Percentiles rank a stretch among this genome's conserved stretches.
These are phyloP conservation scores for Trichosurus vulpecula DNA, from an alignment of 2,797 vertebrate genomes.

Conservation along the genomic window DNA sequence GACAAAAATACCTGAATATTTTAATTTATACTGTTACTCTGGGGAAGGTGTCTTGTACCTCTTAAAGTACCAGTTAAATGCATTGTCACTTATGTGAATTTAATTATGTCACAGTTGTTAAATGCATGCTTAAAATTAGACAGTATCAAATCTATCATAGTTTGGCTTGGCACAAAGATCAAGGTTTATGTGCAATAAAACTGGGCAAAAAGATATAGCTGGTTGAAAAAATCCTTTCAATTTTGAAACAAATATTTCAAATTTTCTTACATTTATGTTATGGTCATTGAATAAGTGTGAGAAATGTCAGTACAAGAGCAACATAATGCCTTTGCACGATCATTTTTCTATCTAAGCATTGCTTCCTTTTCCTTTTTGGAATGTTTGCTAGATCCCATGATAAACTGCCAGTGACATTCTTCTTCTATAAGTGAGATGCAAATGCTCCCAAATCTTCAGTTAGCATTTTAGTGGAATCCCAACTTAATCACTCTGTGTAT, in stretches of 20 bases:
- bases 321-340: neutral
- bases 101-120: neutral
- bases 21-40: neutral
- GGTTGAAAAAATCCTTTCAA: neutral
- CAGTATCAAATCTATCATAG: neutral
- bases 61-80: neutral
- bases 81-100: neutral
- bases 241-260: neutral
- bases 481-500: neutral
- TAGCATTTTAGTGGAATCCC: neutral
- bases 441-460: neutral
- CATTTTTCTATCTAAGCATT: neutral
- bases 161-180: neutral
- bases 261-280: neutral
- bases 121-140: neutral
- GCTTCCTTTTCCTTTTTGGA: neutral
- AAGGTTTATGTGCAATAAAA: neutral
- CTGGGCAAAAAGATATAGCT: neutral
- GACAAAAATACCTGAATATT: neutral
- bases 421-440: constrained; percentile 3
- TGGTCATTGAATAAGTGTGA: neutral
- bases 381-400: neutral
- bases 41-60: neutral
- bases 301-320: neutral
- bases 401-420: neutral